These are phyloP conservation scores for Thera britannica DNA, from an alignment of 2,888 invertebrate species.

Conservation along the genomic window DNA sequence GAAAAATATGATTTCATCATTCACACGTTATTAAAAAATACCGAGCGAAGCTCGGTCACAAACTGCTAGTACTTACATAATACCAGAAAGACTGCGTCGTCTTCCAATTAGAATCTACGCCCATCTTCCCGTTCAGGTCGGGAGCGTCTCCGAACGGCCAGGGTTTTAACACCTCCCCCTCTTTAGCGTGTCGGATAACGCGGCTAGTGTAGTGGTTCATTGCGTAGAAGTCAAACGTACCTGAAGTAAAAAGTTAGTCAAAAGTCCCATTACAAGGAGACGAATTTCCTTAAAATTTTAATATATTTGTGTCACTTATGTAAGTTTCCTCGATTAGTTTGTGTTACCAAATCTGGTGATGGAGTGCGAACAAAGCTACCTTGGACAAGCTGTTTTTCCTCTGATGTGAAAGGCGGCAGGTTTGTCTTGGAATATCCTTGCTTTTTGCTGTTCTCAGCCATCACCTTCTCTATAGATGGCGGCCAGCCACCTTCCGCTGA, in stretches of 20 bases:
- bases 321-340: no score
- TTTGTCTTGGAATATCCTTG: constrained; percentile 50
- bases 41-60: no score
- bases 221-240: constrained; percentile 78
- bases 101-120: constrained; percentile 39
- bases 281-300: no score
- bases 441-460: constrained; percentile 51
- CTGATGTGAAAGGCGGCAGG: constrained; percentile 55
- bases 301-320: no score
- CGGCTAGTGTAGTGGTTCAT: constrained; percentile 76
- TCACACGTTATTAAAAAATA: no score
- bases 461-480: constrained; percentile 45
- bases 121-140: constrained; percentile 39
- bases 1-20: no score
- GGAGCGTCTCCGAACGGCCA: constrained; percentile 34
- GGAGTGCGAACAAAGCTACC: constrained; percentile 34
- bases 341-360: no score
- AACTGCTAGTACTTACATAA: no score
- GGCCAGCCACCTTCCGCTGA: constrained; percentile 66
- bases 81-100: not conserved
- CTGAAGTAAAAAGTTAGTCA: constrained; percentile 44
- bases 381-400: constrained; percentile 50
- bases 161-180: constrained; percentile 29
- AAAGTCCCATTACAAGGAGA: no score
- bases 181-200: constrained; percentile 31